phyloP scores from a whole-genome alignment of 2,113 vertebrate genomes.

The Eptesicus fuscus region DNA sequence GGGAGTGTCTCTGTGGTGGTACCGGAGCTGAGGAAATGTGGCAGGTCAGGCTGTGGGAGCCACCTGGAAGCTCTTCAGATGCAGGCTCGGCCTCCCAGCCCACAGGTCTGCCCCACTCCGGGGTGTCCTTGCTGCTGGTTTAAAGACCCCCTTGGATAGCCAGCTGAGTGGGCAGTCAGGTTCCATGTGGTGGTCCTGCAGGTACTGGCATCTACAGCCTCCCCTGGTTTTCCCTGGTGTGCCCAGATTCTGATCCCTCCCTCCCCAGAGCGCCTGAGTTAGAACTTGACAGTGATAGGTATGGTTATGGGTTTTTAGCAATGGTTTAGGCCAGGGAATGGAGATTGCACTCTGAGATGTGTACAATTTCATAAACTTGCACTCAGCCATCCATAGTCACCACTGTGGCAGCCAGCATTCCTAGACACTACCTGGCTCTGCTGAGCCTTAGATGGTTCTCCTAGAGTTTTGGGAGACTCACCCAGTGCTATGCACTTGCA shows the following conservation, averaged over 20 bases:
- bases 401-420: neutral
- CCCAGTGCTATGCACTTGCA: fast-evolving
- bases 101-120: neutral
- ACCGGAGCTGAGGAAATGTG: neutral
- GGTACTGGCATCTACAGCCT: fast-evolving
- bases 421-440: neutral
- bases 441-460: neutral
- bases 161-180: fast-evolving
- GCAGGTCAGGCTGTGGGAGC: neutral
- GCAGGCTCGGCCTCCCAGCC: neutral
- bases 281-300: neutral
- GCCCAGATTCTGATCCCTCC: neutral
- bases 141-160: neutral
- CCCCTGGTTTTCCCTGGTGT: neutral
- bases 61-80: neutral
- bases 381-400: neutral
- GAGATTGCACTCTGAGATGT: neutral
- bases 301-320: neutral
- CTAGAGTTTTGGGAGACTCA: neutral
- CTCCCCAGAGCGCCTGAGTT: neutral
- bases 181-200: too few species aligned
- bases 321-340: neutral
- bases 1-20: neutral
- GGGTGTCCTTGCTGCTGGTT: neutral
- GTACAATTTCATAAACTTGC: neutral